These are phyloP conservation scores for Patella vulgata DNA, from an alignment of 1,140 invertebrate species.

Conservation along the genomic window DNA sequence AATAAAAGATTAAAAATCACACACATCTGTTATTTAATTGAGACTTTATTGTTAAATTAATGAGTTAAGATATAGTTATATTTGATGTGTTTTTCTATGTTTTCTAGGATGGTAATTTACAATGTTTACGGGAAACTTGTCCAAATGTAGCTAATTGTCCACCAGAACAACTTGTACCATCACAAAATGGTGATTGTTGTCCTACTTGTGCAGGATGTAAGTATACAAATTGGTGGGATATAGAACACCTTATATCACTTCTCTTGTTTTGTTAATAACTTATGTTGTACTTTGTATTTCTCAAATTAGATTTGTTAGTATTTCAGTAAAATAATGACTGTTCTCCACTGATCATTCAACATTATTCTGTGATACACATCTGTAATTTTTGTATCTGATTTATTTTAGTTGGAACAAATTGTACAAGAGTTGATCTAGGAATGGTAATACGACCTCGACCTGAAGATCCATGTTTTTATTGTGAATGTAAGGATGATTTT, in stretches of 20 bases:
- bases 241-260: not conserved
- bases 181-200: constrained; percentile 81
- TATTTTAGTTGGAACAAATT: constrained; percentile 69
- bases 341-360: too few species aligned
- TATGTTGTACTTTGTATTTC: constrained; percentile 1
- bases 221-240: constrained; percentile 3
- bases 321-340: too few species aligned
- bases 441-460: constrained; percentile 77
- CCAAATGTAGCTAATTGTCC: constrained; percentile 50
- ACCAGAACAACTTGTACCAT: constrained; percentile 73
- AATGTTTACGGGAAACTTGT: constrained; percentile 45
- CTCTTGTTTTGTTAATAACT: not conserved
- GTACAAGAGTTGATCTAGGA: constrained; percentile 75
- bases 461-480: constrained; percentile 88
- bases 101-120: constrained; percentile 36
- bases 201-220: constrained; percentile 74
- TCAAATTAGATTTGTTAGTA: not conserved
- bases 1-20: too few species aligned
- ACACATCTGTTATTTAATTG: too few species aligned
- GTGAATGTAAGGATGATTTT: constrained; percentile 77
- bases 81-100: not conserved
- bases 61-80: too few species aligned
- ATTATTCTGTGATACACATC: too few species aligned
- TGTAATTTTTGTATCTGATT: too few species aligned
- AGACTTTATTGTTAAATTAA: too few species aligned